Percentiles rank a stretch among this genome's conserved stretches.
Conservation (phyloP, 2,113 vertebrate genomes). For the Percopsis transmontana region DNA sequence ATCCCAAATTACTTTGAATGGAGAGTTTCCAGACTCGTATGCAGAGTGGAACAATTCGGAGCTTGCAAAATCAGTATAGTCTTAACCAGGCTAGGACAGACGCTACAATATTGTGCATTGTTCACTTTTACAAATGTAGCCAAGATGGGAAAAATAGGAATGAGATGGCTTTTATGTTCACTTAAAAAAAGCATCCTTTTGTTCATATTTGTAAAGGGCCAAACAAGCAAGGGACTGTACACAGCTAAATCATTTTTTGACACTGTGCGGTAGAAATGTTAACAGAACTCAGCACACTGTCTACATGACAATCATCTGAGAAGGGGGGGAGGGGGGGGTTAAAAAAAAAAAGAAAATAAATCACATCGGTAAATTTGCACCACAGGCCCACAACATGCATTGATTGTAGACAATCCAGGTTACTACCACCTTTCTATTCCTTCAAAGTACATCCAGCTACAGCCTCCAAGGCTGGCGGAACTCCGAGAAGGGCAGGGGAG, state of each 20-base stretch:
- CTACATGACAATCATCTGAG: conserved; percentile 4
- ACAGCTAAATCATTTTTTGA: not conserved
- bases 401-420: conserved; percentile 43
- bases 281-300: conserved; percentile 18
- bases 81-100: no score
- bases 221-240: conserved; percentile 34
- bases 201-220: conserved; percentile 2
- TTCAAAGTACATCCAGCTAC: conserved; percentile 49
- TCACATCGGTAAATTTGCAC: conserved; percentile 47
- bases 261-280: no score
- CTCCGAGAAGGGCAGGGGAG: conserved; percentile 83
- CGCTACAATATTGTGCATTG: not conserved
- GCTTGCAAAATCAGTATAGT: no score
- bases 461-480: conserved; percentile 86
- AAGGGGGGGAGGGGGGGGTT: no score
- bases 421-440: conserved; percentile 3
- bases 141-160: conserved; percentile 45
- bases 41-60: no score
- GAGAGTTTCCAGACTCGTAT: no score
- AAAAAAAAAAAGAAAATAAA: conserved; percentile 8
- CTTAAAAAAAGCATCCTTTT: conserved; percentile 31
- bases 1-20: not conserved
- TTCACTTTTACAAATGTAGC: conserved; percentile 58
- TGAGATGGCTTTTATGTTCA: conserved; percentile 44
- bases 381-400: conserved; percentile 25